Base-by-base conservation (phyloP, 2,797 vertebrate species). In the Epinephelus awoara region DNA sequence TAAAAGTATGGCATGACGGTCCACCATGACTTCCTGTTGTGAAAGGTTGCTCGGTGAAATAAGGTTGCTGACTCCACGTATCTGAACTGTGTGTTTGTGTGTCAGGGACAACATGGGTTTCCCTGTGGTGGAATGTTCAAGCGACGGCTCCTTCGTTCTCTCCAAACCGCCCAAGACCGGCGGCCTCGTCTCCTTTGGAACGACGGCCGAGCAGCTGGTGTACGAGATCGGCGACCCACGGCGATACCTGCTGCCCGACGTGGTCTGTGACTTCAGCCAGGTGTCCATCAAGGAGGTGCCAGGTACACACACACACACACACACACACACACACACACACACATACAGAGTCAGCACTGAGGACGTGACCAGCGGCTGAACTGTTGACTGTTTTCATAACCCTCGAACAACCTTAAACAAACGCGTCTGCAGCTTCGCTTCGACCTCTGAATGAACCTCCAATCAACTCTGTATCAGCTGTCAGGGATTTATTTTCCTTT, bases 41-140 rank as follows among this genome's bases (percentile, higher is more conserved):
- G 34, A 42, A 42, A 42, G 40, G 40, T 42, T 12, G 40, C 9
- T 10, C 7, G 27, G 5, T 29, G 27, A 29, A 29, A 29, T 29
- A 29, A 34, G 34, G 7, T 7, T 6, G 34, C 34, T 34, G 34
- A 34, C 34, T 8, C 8, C 34, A 34, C 34, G 6, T 34, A 17
- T 17, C 15, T 47, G 5, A 47, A 6, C 6, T 1, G 15, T 7
- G 14, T 47, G 46, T 34, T 11, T 15, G 34, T 3, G 1, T 69
- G 4, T 55, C 83, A 98, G 97, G 97, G 95, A 97, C 88, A 96
- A 94, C 91, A 95, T 96, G 72, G 96, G 97, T 1, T 97, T 98
- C 91, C 96, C 96, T 0, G 92, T 97, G 85, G 93, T 96, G 3
- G 95, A 96, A 57, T 96, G 95, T 61, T 95, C 92, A 12, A 68